Percentiles rank a stretch among this genome's conserved stretches.
Evolutionary conservation across 2,888 invertebrate genomes (phyloP).

Genomic region (Oligia fasciuncula): DNA sequence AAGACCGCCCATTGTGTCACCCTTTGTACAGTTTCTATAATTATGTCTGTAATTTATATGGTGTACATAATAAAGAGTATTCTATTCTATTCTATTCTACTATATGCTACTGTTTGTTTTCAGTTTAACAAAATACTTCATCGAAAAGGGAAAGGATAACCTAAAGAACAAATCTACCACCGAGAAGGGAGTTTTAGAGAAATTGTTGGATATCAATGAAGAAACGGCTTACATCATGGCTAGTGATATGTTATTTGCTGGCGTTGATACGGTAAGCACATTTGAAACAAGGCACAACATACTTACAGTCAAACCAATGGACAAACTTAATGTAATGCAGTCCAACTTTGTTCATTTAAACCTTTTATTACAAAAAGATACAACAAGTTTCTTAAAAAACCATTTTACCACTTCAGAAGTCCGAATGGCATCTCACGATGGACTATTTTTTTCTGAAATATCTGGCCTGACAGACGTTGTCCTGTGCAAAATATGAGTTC

Average conservation of each 20-base stretch:
- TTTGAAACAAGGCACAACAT: neutral
- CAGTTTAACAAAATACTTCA: conserved; percentile 53
- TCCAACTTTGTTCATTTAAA: neutral
- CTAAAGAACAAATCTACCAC: conserved; percentile 71
- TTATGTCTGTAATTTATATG: too few relatives aligned
- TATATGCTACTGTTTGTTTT: neutral
- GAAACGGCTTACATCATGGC: conserved; percentile 91
- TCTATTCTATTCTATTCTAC: too few relatives aligned
- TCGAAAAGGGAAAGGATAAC: conserved; percentile 73
- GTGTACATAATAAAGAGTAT: too few relatives aligned
- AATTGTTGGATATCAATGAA: conserved; percentile 90
- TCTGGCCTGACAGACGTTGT: neutral
- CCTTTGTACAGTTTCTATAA: too few relatives aligned
- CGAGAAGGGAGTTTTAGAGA: conserved; percentile 90
- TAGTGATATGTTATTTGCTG: conserved; percentile 92
- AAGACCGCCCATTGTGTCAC: too few relatives aligned
- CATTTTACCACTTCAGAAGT: neutral
- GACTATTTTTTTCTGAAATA: neutral
- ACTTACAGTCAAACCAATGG: neutral
- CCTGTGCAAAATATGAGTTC: neutral
- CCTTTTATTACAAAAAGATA: neutral
- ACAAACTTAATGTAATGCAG: neutral
- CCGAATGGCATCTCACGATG: neutral
- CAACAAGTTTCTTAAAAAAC: neutral
- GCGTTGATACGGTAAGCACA: conserved; percentile 91